Evolutionary conservation across 1,140 invertebrate species (phyloP), one percentile per base, ranked within the genome.

Genomic region (Trypoxylus dichotomus): DNA sequence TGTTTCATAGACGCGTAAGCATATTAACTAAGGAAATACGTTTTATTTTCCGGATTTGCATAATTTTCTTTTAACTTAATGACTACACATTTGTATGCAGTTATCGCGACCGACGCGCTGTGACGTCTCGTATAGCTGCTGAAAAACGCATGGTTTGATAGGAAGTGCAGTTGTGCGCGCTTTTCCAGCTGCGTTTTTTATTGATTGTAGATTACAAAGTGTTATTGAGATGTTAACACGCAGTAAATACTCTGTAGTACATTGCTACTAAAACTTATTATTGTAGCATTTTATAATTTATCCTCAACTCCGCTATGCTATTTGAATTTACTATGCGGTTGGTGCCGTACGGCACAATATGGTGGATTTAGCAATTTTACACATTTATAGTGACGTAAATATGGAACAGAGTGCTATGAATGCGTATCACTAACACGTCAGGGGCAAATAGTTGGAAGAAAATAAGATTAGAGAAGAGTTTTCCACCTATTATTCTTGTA

Each of bases 1-100:
- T 68, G 60, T 24, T 68, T 68, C 60, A 68, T 15, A n/a, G 47
- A 19, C 47, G 47, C 15, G 47, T 54, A 54, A 54, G 19, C 19
- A 54, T 24, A 68, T 68, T 68, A 68, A 68, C 60, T 27, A 68
- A 68, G 60, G 60, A 68, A 68, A 68, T 68, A 68, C 60, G 60
- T 68, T 68, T 68, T 68, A 68, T 24, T 27, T 68, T 68, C 60
- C 60, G 27, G 60, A 68, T 68, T 68, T 68, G 60, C 60, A 68
- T 68, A 68, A 68, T 68, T 68, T 68, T 68, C 60, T 27, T 68
- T 68, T 29, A 25, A 68, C 60, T 68, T 68, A 25, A 68, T 68
- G 60, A 15, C 60, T 68, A 24, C 60, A 8, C 60, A 68, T 29
- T 24, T 68, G 60, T 68, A 68, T 68, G 60, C 27, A 68, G 60